Conservation (phyloP, 2,797 vertebrate species). For the Selene dorsalis region DNA sequence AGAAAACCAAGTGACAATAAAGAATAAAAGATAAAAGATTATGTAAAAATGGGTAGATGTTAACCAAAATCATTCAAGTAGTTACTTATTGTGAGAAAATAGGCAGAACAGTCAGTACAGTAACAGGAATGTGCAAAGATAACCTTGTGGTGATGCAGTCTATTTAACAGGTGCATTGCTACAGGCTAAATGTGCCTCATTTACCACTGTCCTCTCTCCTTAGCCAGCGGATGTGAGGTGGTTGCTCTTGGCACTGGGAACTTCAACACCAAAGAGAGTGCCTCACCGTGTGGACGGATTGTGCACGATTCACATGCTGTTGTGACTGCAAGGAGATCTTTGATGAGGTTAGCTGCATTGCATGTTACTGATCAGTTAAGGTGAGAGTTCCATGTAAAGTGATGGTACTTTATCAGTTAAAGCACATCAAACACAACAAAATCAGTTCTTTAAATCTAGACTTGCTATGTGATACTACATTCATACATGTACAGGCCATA, state of each 20-base stretch:
- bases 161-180: not conserved
- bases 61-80: not conserved
- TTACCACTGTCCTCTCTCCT: not conserved
- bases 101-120: not conserved
- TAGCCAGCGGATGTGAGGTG: constrained; percentile 84
- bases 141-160: not conserved
- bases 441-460: not conserved
- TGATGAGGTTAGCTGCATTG: constrained; percentile 86
- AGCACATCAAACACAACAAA: not conserved
- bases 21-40: not conserved
- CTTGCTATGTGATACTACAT: not conserved
- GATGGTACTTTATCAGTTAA: not conserved
- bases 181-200: not conserved
- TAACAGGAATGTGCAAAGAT: not conserved
- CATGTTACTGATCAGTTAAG: not conserved
- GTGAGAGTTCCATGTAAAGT: not conserved
- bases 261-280: constrained; percentile 84
- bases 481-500: too few relatives aligned
- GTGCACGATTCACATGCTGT: constrained; percentile 92
- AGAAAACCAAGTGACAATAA: not conserved
- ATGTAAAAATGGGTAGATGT: not conserved
- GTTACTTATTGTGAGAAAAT: too few relatives aligned
- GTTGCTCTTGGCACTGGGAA: constrained; percentile 93
- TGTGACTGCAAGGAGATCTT: constrained; percentile 91
- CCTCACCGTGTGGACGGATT: constrained; percentile 84